Percentiles rank a stretch among this genome's conserved stretches.
Conservation (phyloP, 2,888 invertebrate genomes). For the Harmothoe impar region DNA sequence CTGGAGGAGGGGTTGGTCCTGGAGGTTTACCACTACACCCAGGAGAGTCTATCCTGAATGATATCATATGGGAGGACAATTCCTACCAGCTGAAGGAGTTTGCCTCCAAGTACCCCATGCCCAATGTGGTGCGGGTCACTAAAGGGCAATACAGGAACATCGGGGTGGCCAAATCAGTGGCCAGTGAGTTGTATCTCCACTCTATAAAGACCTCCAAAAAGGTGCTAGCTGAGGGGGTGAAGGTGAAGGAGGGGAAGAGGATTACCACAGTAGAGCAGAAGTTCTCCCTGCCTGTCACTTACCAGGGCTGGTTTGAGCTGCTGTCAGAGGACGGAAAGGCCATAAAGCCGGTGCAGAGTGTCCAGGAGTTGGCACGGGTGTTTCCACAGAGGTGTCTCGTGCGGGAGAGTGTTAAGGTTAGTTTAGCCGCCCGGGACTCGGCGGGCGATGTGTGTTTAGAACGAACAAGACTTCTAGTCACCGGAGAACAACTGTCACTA, state of each 20-base stretch:
- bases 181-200: slow-evolving; percentile 92
- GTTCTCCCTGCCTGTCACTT: slow-evolving; percentile 94
- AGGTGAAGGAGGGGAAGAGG: slow-evolving; percentile 66
- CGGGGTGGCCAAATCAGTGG: slow-evolving; percentile 91
- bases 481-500: slow-evolving; percentile 81
- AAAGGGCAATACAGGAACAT: slow-evolving; percentile 96
- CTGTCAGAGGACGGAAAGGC: slow-evolving; percentile 96
- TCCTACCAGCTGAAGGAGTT: slow-evolving; percentile 82
- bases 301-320: slow-evolving; percentile 95
- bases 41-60: neutral
- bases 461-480: slow-evolving; percentile 73
- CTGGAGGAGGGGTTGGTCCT: no score
- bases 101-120: slow-evolving; percentile 89
- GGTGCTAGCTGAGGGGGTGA: slow-evolving; percentile 84
- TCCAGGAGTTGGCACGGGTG: slow-evolving; percentile 89
- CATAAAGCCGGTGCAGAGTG: slow-evolving; percentile 94
- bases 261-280: slow-evolving; percentile 83
- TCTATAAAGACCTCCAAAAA: slow-evolving; percentile 90
- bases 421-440: slow-evolving; percentile 71
- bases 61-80: slow-evolving; percentile 69
- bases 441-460: slow-evolving; percentile 78
- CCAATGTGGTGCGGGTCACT: slow-evolving; percentile 94
- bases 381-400: slow-evolving; percentile 88
- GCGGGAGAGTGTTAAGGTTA: slow-evolving; percentile 84
- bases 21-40: no score